Evolutionary conservation across 2,888 invertebrate genomes (phyloP), one percentile per base, ranked within the genome.

Genomic region (Eupithecia subfuscata): DNA sequence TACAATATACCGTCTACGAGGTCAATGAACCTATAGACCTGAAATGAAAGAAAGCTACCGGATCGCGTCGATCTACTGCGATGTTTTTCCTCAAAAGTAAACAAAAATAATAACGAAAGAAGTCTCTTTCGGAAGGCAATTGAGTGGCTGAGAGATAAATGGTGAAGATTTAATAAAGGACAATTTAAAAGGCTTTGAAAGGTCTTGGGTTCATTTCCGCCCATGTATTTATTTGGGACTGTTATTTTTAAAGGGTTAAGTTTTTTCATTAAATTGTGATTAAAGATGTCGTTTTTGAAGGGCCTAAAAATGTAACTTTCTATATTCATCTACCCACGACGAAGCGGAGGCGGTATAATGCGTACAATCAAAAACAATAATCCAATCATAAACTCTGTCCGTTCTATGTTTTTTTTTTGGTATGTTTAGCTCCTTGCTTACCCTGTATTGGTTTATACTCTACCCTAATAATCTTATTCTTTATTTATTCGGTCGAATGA

Each of bases 41-140:
- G 34, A 65, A 65, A 67, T 67, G 65, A 67, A 67, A 40, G 11
- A 67, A 40, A 67, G 40, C 65, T 37, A 37, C n/a, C n/a, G 37
- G n/a, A 67, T 64, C 37, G n/a, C 65, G 40, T 67, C 18, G 40
- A 65, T 34, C 65, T 18, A 4, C 8, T 56, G 11, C 18, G 30
- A 67, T 30, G 65, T n/a, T 67, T 67, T 67, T 67, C 65, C n/a
- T 67, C 65, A n/a, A 67, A 64, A 67, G 37, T 67, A 40, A 67
- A 67, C 12, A 67, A 64, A 30, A 34, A 64, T 18, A 67, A 67
- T 37, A 67, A 40, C n/a, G 37, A 37, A 34, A 40, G 37, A 67
- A 67, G 18, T 22, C 25, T n/a, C 65, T 40, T 67, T 67, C 22
- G 40, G n/a, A 40, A 65, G 65, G 22, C 40, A 40, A 40, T 37